phyloP scores from a whole-genome alignment of 2,888 invertebrate genomes.

The Trachelus iudaicus region DNA sequence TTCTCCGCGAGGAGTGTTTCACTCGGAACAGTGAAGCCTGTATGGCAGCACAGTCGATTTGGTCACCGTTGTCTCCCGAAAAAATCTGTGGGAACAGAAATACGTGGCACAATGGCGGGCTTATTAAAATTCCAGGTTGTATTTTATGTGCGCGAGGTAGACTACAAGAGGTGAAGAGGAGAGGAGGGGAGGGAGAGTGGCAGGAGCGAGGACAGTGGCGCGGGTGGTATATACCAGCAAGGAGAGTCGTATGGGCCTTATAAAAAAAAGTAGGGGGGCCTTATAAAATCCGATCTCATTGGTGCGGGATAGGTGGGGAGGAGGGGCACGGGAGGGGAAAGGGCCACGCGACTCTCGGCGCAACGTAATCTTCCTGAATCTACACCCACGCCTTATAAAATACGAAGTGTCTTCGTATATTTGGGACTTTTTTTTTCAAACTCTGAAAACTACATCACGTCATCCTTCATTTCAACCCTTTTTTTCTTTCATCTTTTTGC shows the following conservation, averaged over 20 bases:
- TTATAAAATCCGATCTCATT: conserved; percentile 26
- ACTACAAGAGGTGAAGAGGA: conserved; percentile 19
- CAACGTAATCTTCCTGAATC: conserved; percentile 53
- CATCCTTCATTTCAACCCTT: conserved; percentile 29
- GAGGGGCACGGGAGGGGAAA: conserved; percentile 33
- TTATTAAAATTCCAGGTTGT: conserved; percentile 60
- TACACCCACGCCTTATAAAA: conserved; percentile 51
- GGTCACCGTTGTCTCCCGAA: conserved; percentile 31
- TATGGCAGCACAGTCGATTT: conserved; percentile 24
- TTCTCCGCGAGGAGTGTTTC: not conserved
- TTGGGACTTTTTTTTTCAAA: not conserved
- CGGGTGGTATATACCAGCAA: not conserved
- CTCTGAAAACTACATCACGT: not conserved
- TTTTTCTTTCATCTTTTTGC: conserved; percentile 2
- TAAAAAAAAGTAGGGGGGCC: conserved; percentile 24
- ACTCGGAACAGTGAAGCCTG: not conserved
- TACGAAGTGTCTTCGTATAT: not conserved
- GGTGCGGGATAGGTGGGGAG: too few species aligned
- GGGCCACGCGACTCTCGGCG: conserved; percentile 54
- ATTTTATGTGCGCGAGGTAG: conserved; percentile 53
- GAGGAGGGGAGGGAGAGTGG: conserved; percentile 22
- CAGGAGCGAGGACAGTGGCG: conserved; percentile 24
- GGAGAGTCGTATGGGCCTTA: conserved; percentile 20
- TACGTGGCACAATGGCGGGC: conserved; percentile 52
- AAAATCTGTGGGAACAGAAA: conserved; percentile 52